Conservation (phyloP, 2,888 invertebrate genomes). For the Bellardia bayeri region DNA sequence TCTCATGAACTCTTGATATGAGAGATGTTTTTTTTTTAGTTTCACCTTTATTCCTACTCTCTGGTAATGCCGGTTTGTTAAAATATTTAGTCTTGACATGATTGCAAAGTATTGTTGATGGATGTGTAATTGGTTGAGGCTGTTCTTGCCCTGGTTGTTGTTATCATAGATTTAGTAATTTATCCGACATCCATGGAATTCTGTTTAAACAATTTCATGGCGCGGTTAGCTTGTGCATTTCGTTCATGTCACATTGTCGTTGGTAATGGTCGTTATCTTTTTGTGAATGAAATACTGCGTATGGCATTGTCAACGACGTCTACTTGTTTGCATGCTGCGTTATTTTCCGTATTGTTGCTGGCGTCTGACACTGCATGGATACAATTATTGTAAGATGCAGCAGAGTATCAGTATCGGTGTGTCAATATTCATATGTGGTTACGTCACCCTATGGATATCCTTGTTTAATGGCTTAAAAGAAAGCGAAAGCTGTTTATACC, state of each 20-base stretch:
- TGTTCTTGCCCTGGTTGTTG: neutral
- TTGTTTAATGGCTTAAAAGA: constrained; percentile 19
- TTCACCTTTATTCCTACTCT: no score
- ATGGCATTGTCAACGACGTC: neutral
- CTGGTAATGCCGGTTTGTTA: neutral
- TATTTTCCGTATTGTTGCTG: neutral
- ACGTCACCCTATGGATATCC: constrained; percentile 21
- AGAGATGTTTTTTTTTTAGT: no score
- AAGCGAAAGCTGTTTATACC: constrained; percentile 5
- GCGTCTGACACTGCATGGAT: neutral
- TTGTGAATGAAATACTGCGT: neutral
- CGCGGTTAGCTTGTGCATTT: constrained; percentile 29
- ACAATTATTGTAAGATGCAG: neutral
- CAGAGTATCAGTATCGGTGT: no score
- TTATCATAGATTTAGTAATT: constrained; percentile 6
- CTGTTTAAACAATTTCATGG: constrained; percentile 12
- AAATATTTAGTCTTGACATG: neutral
- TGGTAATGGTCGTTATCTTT: neutral
- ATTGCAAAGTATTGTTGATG: neutral
- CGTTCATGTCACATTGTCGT: constrained; percentile 1
- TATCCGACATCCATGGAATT: constrained; percentile 13
- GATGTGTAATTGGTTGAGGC: neutral
- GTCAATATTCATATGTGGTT: constrained; percentile 6
- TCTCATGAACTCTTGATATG: no score
- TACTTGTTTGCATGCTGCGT: neutral